A percentile compares a stretch with the other conserved stretches of the same genome.
Evolutionary conservation across 2,113 vertebrate genomes (phyloP).

Genomic region (Mastomys natalensis): DNA sequence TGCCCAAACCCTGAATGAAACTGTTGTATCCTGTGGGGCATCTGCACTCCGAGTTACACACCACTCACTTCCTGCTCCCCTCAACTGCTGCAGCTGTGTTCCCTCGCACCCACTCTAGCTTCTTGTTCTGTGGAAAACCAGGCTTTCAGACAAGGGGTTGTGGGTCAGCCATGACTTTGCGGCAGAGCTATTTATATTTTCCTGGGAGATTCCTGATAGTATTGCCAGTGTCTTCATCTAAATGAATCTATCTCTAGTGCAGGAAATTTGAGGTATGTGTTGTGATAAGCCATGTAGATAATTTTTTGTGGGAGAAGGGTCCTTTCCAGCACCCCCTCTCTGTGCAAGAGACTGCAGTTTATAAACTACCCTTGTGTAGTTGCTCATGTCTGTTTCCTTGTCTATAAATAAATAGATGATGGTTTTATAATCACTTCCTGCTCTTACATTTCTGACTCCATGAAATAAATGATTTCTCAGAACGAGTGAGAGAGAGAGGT

Average conservation of each 20-base stretch:
- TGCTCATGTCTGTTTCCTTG: slow-evolving; percentile 17
- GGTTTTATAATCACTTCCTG: slow-evolving; percentile 53
- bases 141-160: slow-evolving; percentile 37
- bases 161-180: slow-evolving; percentile 23
- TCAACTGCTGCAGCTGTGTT: rapidly evolving
- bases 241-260: slow-evolving; percentile 41
- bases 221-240: slow-evolving; percentile 56
- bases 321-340: background rate
- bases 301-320: slow-evolving; percentile 43
- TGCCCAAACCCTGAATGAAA: background rate
- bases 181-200: slow-evolving; percentile 69
- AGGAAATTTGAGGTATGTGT: slow-evolving; percentile 68
- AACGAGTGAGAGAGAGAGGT: background rate
- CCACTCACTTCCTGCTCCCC: background rate
- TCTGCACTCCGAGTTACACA: background rate
- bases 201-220: slow-evolving; percentile 65
- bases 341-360: background rate
- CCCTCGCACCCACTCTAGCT: background rate
- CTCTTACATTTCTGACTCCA: slow-evolving; percentile 39
- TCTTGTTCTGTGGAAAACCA: slow-evolving; percentile 7
- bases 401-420: slow-evolving; percentile 30
- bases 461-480: slow-evolving; percentile 61
- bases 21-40: background rate
- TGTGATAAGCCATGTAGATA: slow-evolving; percentile 9
- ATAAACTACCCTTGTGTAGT: background rate